Base-by-base conservation (phyloP, 2,888 invertebrate genomes). In the Leptopilina myrica region DNA sequence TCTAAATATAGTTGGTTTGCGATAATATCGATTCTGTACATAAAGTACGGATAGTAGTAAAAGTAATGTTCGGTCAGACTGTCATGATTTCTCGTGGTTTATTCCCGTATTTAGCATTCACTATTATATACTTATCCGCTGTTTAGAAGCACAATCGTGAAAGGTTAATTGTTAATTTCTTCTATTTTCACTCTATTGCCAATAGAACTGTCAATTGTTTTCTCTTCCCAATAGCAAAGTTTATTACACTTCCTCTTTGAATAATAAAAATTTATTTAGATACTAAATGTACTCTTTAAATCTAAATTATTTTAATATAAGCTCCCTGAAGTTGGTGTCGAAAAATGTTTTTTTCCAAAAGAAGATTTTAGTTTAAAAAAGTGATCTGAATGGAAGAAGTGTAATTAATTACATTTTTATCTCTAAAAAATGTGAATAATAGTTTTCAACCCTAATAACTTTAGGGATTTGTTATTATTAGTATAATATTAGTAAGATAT, bases 151-250 rank as follows among this genome's bases (percentile, higher is more conserved):
- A 73, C 53, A 56, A 73, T 56, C 73, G 73, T 73, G 73, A 73
- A 73, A 73, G 73, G 73, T 73, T 33, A 14, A 64, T 64, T 73
- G 49, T 49, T 49, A 46, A 64, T 33, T 73, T 56, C 53, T 69
- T 73, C 53, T 73, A 73, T 49, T 73, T 73, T n/a, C 33, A 73
- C 33, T 53, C 73, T 73, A 9, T 56, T 33, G 53, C 6, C 73
- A 53, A 73, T 73, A 56, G 26, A 56, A 33, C 26, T 73, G 33
- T 26, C 49, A 69, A 46, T 49, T 15, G n/a, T 2, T 46, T 5
- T 66, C 49, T 67, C 43, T 20, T 67, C 49, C 53, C 26, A 69
- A 33, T 8, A 8, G n/a, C 53, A 33, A 53, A 53, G 26, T 73
- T 73, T 56, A 53, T 26, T 73, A 20, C 56, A 14, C 49, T 46